Conservation (phyloP, 92 coral and sea anemone species). For the Montipora capitata region DNA sequence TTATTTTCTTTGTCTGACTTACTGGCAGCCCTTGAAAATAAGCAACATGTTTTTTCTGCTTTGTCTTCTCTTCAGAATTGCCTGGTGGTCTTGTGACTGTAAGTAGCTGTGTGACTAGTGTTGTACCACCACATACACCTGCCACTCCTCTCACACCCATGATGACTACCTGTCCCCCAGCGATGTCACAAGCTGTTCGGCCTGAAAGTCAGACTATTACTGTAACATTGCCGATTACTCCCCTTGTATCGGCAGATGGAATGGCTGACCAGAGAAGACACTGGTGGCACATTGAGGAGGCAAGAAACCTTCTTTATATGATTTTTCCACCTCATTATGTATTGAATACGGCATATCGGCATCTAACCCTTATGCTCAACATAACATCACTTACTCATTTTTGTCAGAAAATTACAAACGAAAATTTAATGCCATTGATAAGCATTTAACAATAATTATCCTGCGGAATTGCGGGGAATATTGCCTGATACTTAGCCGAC, state of each 20-base stretch:
- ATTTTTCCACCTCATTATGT: no score
- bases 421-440: no score
- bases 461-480: no score
- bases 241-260: conserved; percentile 64
- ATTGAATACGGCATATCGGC: no score
- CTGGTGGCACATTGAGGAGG: conserved; percentile 99
- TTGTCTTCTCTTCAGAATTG: conserved; percentile 35
- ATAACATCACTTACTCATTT: not conserved
- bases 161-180: conserved; percentile 82
- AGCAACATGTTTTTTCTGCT: not conserved
- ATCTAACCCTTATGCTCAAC: not conserved
- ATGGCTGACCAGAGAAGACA: conserved; percentile 83
- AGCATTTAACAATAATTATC: no score
- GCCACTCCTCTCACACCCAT: conserved; percentile 87
- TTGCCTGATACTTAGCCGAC: no score
- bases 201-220: conserved; percentile 76
- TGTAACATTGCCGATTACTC: conserved; percentile 69
- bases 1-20: no score
- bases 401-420: no score
- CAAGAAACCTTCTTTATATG: not conserved
- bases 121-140: conserved; percentile 83
- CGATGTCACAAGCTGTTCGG: conserved; percentile 63
- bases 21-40: no score
- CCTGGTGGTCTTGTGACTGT: conserved; percentile 61
- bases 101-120: conserved; percentile 67